Evolutionary conservation across 1,140 invertebrate genomes (phyloP).

Genomic region (Drosophila sproati): DNA sequence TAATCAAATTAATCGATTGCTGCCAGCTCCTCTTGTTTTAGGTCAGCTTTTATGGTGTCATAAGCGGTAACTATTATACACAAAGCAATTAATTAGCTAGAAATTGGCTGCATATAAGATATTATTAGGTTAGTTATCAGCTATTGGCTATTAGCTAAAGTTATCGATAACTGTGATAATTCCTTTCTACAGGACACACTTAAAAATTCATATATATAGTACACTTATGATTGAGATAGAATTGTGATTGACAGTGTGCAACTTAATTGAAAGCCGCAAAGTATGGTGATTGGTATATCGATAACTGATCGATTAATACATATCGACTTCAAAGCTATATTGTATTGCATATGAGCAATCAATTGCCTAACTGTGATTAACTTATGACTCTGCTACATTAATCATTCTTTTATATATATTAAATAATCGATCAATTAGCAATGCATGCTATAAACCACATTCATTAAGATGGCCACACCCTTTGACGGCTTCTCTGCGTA

Average conservation of each 20-base stretch:
- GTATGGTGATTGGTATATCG: neutral
- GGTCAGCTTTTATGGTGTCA: no score
- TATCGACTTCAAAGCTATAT: neutral
- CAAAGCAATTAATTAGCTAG: no score
- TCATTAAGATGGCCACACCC: slow-evolving; percentile 50
- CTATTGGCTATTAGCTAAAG: no score
- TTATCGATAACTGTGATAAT: no score
- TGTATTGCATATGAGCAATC: neutral
- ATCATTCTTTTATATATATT: neutral
- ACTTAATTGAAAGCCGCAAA: neutral
- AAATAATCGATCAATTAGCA: neutral
- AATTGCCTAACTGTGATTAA: neutral
- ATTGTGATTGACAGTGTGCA: no score
- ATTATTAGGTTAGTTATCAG: no score
- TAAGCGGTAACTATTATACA: no score
- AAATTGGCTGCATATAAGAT: no score
- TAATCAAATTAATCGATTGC: neutral
- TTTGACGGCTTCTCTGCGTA: neutral
- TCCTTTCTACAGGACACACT: no score
- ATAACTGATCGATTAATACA: neutral
- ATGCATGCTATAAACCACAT: slow-evolving; percentile 4
- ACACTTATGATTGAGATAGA: no score
- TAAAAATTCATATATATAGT: no score
- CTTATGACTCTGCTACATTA: neutral
- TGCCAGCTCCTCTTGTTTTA: no score